Base-by-base conservation (phyloP, 2,888 invertebrate species). In the Polyommatus iphigenia region DNA sequence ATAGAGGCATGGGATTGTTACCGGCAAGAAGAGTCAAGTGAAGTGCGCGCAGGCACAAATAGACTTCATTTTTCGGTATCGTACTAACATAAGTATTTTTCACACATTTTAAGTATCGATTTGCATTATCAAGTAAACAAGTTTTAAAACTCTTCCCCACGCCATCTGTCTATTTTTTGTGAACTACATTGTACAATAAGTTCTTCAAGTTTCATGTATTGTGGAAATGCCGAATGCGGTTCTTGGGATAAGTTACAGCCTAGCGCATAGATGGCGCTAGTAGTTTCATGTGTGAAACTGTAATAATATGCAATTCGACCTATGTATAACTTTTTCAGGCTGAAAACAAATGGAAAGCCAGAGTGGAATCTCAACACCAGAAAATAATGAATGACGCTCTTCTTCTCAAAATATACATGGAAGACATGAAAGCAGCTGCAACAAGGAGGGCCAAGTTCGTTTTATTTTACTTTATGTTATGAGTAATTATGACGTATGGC, bases 381-480 rank as follows among this genome's bases (percentile, higher is more conserved):
- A 94, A 93, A 83, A 88, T 94, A 71, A 89, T 89, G 80, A 89
- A 92, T 81, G 90, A 93, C 79, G 85, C 87, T 3, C 59, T 91
- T 0, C 88, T 94, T 0, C 84, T 94, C 4, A n/a, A 59, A 20
- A 18, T 24, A 54, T 24, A 24, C 32, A 32, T 10, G n/a, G 18
- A 57, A 54, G 54, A 50, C 32, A 57, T 57, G 57, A 32, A n/a
- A 8, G 54, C 36, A 10, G 76, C 76, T 2, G 76, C 32, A n/a
- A 29, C 18, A n/a, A 24, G 24, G 29, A 76, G 29, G 54, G 75
- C 75, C 75, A 46, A 54, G 67, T 67, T 67, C 1, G 67, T 32
- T 67, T 32, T 67, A 50, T 50, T 41, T 41, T 41, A 41, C 41
- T 41, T 41, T 41, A 50, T 15, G 1, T 50, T 24, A 24, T 24